A percentile compares a stretch with the other conserved stretches of the same genome.
phyloP scores from a whole-genome alignment of 2,888 invertebrate species.

The Parelbella ahira region DNA sequence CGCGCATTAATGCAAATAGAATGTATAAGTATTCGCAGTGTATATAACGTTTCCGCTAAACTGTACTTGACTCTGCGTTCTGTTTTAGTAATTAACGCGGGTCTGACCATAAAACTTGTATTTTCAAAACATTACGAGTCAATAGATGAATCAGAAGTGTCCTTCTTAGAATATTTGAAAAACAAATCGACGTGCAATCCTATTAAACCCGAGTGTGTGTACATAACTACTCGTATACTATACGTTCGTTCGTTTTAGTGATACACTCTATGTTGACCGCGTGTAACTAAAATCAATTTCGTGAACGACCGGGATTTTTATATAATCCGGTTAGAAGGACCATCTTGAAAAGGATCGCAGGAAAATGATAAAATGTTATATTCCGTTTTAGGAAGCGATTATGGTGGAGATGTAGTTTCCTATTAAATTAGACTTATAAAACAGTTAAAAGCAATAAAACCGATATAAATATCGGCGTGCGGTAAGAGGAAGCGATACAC shows the following conservation, averaged over 20 bases:
- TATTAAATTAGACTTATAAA: conserved; percentile 16
- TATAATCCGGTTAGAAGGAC: conserved; percentile 23
- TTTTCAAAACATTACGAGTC: conserved; percentile 18
- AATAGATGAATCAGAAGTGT: conserved; percentile 21
- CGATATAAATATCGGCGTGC: conserved; percentile 28
- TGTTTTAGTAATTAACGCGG: conserved; percentile 21
- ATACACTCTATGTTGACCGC: conserved; percentile 14
- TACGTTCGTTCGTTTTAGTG: conserved; percentile 1
- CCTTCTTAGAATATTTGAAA: conserved; percentile 17
- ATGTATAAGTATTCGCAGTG: conserved; percentile 20
- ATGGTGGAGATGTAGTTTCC: conserved; percentile 3
- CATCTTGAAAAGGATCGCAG: conserved; percentile 22
- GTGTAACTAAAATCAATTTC: conserved; percentile 22
- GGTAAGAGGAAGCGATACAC: conserved; percentile 54
- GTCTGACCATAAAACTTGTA: conserved; percentile 13
- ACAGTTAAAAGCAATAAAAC: conserved; percentile 17
- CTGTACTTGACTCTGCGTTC: conserved; percentile 17
- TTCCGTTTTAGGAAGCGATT: conserved; percentile 14
- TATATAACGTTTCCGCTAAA: conserved; percentile 17
- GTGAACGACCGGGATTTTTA: conserved; percentile 10
- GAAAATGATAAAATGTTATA: conserved; percentile 21
- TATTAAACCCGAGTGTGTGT: background rate
- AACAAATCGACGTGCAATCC: conserved; percentile 2
- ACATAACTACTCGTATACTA: background rate
- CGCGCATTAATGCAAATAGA: conserved; percentile 25